Base-by-base conservation (phyloP, 1,140 invertebrate species). In the Lepidurus arcticus region DNA sequence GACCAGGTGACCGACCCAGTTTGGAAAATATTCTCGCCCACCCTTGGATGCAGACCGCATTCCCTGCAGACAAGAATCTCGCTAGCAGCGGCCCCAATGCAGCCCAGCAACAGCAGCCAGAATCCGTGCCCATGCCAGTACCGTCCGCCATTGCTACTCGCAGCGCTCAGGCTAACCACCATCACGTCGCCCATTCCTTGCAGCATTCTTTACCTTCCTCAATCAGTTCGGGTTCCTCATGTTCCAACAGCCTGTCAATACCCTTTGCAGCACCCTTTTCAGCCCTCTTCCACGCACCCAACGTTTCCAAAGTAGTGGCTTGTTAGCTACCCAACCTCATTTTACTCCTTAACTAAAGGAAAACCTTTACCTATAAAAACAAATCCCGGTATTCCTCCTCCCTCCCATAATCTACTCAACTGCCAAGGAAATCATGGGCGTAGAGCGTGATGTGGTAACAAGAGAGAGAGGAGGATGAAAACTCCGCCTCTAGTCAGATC, bases 11-110 rank as follows among this genome's bases (percentile, higher is more conserved):
- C n/a, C 83, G 90, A 78, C 88, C 86, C 21, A 84, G 84, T 10
- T 82, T 91, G 11, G 86, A 89, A 78, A 86, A 91, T 45, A 87
- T 91, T 80, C 82, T 90, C 3, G 80, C 83, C 45, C 90, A 91
- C 84, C 86, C 88, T 0, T 91, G 90, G 90, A 82, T 88, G 79
- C 34, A 81, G 21, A 21, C 53, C 8, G 0, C 7, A 65, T 34
- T 34, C 34, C 34, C 34, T 34, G 53, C 53, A 7, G 53, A 65
- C 16, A 65, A 65, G 53, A 16, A 16, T 65, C 53, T 65, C 53
- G 21, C 6, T n/a, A 65, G 16, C 13, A 16, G 13, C 3, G 4
- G 34, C 34, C 34, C 34, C 53, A 65, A 4, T 65, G 16, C 53
- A 13, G 53, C 53, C 13, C 53, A 65, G 53, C 53, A 65, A 65